Percentiles rank a stretch among this genome's conserved stretches.
Evolutionary conservation across 2,113 vertebrate species (phyloP).

Genomic region (Cephalophus harveyi): DNA sequence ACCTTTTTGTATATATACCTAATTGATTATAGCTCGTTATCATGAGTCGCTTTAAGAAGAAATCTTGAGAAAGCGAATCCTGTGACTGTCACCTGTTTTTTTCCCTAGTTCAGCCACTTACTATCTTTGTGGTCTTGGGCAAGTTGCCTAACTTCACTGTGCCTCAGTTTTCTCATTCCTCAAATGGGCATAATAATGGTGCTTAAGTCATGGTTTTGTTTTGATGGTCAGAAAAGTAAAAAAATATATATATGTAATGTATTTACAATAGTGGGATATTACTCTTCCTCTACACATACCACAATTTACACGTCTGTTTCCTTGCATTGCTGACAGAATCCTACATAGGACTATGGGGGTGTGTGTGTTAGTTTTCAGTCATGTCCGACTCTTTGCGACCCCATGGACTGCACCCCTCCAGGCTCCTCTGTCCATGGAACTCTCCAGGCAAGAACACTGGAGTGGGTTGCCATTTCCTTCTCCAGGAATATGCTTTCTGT

Average conservation of each 20-base stretch:
- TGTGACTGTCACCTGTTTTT: neutral
- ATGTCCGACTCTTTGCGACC: neutral
- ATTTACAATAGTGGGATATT: neutral
- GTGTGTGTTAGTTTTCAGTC: neutral
- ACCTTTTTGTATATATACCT: neutral
- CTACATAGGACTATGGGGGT: neutral
- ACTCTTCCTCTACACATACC: neutral
- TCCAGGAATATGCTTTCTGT: neutral
- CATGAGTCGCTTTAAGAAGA: neutral
- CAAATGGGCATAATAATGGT: neutral
- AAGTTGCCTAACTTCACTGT: neutral
- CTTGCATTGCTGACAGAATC: neutral
- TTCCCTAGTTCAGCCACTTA: neutral
- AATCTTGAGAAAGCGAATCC: neutral
- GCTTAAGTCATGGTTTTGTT: neutral
- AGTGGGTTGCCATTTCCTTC: neutral
- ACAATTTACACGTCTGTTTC: neutral
- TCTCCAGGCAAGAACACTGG: neutral
- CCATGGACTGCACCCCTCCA: neutral
- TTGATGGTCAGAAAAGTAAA: neutral
- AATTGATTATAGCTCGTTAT: neutral
- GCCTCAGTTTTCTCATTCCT: neutral
- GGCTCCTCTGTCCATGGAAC: neutral
- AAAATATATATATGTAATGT: neutral
- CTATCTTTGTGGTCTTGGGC: neutral